Evolutionary conservation across 2,113 vertebrate genomes (phyloP).

Genomic region (Tapirus terrestris): DNA sequence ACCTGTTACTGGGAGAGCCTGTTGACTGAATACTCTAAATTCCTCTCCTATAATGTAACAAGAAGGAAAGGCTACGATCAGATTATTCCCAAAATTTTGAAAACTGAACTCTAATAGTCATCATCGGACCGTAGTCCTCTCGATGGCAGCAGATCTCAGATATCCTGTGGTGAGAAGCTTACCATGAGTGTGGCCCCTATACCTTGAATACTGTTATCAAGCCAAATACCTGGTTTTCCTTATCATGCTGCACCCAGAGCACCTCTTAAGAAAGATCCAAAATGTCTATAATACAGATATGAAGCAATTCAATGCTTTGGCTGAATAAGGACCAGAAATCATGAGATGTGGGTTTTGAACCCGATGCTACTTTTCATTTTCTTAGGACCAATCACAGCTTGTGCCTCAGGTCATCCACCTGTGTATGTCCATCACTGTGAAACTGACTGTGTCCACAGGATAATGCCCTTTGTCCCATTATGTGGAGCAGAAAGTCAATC

Average conservation of each 20-base stretch:
- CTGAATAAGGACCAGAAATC: slow-evolving; percentile 49
- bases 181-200: not conserved
- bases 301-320: not conserved
- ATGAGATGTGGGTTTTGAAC: slow-evolving; percentile 47
- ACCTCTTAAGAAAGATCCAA: slow-evolving; percentile 33
- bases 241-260: slow-evolving; percentile 49
- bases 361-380: slow-evolving; percentile 29
- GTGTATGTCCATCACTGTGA: slow-evolving; percentile 63
- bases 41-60: slow-evolving; percentile 92
- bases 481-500: slow-evolving; percentile 48
- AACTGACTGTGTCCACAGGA: not conserved
- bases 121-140: not conserved
- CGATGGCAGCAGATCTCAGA: not conserved
- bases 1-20: slow-evolving; percentile 96
- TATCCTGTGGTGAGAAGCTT: not conserved
- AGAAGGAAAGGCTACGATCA: slow-evolving; percentile 88
- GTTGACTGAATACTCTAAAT: slow-evolving; percentile 90
- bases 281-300: not conserved
- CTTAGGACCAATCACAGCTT: slow-evolving; percentile 59
- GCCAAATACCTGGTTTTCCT: slow-evolving; percentile 52
- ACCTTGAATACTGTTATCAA: slow-evolving; percentile 23
- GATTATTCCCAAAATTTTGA: slow-evolving; percentile 85
- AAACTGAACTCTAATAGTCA: slow-evolving; percentile 91
- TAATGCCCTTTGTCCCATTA: not conserved
- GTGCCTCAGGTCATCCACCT: slow-evolving; percentile 60